A percentile compares a stretch with the other conserved stretches of the same genome.
These are phyloP conservation scores for Syngnathus rostellatus DNA, from an alignment of 2,797 vertebrate species.

Conservation along the genomic window DNA sequence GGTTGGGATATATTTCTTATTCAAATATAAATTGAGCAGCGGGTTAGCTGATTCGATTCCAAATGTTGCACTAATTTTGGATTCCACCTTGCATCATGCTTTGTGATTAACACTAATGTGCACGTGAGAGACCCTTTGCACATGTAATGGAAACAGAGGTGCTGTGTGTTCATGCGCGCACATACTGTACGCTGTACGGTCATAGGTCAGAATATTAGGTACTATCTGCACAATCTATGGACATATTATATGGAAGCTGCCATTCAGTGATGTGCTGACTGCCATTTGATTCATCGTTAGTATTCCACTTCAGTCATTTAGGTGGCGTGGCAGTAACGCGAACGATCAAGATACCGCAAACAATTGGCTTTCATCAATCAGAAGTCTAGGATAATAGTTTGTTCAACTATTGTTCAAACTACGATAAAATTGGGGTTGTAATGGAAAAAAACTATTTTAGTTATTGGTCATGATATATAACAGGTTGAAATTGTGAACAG, in stretches of 20 bases:
- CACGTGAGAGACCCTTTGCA: slow-evolving; percentile 44
- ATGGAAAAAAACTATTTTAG: too few species aligned
- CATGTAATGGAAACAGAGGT: slow-evolving; percentile 44
- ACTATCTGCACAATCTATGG: not conserved
- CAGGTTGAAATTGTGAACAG: too few species aligned
- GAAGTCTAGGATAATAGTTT: too few species aligned
- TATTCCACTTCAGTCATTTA: not conserved
- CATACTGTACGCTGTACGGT: too few species aligned
- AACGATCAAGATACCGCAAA: not conserved
- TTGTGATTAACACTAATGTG: slow-evolving; percentile 70
- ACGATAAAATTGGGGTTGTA: too few species aligned
- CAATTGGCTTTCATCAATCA: not conserved
- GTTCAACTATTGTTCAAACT: too few species aligned
- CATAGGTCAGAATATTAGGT: not conserved
- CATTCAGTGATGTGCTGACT: not conserved
- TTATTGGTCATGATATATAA: too few species aligned
- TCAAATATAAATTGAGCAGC: slow-evolving; percentile 75
- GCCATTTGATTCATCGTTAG: not conserved
- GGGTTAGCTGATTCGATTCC: slow-evolving; percentile 65
- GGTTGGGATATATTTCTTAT: slow-evolving; percentile 69
- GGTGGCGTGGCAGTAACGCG: not conserved
- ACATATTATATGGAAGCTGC: not conserved
- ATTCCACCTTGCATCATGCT: slow-evolving; percentile 67
- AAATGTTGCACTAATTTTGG: slow-evolving; percentile 66
- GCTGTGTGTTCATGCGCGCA: not conserved